A percentile compares a stretch with the other conserved stretches of the same genome.
These are phyloP conservation scores for Xenotilapia caudafasciata DNA, from an alignment of 2,113 vertebrate species.

Conservation along the genomic window DNA sequence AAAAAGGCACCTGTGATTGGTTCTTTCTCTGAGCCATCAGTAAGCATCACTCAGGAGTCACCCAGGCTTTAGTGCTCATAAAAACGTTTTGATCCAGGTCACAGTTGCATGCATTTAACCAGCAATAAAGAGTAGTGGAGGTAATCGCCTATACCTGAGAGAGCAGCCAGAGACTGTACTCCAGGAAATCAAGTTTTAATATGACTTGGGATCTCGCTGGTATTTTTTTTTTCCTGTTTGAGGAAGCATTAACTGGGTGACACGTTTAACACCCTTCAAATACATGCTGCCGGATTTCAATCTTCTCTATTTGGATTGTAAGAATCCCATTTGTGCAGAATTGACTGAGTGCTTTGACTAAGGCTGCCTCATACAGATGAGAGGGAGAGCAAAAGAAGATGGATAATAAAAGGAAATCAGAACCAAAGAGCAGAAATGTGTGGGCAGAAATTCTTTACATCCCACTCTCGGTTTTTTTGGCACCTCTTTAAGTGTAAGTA, in stretches of 20 bases:
- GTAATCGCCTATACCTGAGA: neutral
- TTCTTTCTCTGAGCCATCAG: neutral
- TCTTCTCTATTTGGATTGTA: slow-evolving; percentile 47
- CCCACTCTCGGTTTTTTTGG: neutral
- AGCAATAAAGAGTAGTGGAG: neutral
- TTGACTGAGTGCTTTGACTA: slow-evolving; percentile 53
- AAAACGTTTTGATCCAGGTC: slow-evolving; percentile 8
- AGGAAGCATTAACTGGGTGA: slow-evolving; percentile 39
- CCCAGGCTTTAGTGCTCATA: slow-evolving; percentile 7
- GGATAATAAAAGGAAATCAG: neutral
- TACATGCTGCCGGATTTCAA: slow-evolving; percentile 28
- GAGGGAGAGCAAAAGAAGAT: slow-evolving; percentile 9
- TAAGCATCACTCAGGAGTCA: neutral
- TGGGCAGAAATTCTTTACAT: slow-evolving; percentile 28
- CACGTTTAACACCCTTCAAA: slow-evolving; percentile 44
- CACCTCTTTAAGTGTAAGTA: slow-evolving; percentile 11
- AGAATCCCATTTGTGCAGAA: slow-evolving; percentile 52
- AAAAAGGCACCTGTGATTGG: neutral
- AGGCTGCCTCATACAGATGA: slow-evolving; percentile 24
- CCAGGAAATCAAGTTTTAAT: slow-evolving; percentile 29
- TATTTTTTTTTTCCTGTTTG: slow-evolving; percentile 4
- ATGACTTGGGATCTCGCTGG: slow-evolving; percentile 7
- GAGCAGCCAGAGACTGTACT: slow-evolving; percentile 8
- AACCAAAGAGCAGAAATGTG: neutral
- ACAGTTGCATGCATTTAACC: slow-evolving; percentile 25